Evolutionary conservation across 2,797 vertebrate genomes (phyloP), one percentile per base, ranked within the genome.

Genomic region (Epinephelus malabaricus): DNA sequence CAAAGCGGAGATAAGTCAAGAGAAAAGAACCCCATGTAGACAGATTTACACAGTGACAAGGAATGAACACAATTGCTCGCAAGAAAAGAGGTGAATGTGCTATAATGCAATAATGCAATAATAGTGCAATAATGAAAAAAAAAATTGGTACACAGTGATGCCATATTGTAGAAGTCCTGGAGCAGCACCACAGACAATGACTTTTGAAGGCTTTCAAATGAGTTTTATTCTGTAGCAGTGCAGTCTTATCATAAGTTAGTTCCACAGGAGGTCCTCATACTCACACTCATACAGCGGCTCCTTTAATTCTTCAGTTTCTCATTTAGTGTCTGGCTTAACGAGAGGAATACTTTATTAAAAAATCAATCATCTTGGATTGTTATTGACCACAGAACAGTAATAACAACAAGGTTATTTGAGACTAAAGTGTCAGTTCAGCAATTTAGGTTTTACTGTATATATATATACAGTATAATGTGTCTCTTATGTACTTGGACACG

Each of bases 1-100:
- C 60, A 79, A 59, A 83, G 69, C 59, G 4, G 51, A 34, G 65
- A 67, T 76, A 54, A 67, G 63, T 47, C 14, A 68, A 67, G 43
- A 72, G 54, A 56, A 69, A n/a, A 50, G 10, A 79, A 11, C 5
- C 34, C 17, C 21, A 18, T 3, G 17, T 18, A 49, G 34, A 62
- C 11, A 58, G 49, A 13, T 60, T 65, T 65, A 73, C 25, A 65
- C 38, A 68, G 18, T 19, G 13, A 46, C 50, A 59, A 60, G 66
- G 54, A 68, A 69, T 65, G 65, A 65, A 82, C 43, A 64, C n/a
- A 43, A 65, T 15, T 4, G 23, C n/a, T 7, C 64, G 34, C 17
- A 63, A 71, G 18, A 53, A n/a, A 82, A 40, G 2, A 19, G 34
- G 54, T 49, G 1, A 34, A 74, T 45, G 45, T 71, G 40, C 9